Evolutionary conservation across 1,140 invertebrate species (phyloP), one percentile per base, ranked within the genome.

Genomic region (Drosophila rhopaloa): DNA sequence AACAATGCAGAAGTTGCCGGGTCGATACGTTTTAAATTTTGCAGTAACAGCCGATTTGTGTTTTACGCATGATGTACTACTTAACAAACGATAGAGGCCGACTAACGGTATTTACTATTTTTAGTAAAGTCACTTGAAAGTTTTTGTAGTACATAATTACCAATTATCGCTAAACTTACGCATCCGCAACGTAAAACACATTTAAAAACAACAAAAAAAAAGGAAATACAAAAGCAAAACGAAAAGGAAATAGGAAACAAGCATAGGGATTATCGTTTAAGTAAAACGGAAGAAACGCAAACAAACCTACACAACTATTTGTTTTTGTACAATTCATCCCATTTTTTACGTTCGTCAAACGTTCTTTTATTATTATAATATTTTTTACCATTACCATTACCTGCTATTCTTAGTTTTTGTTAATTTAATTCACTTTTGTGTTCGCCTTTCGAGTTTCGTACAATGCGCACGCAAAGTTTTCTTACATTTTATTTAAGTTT

Each of bases 391-490:
- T 67, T 75, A 74, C 61, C 68, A 74, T 67, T 81, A 81, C 79
- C 80, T 82, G 80, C 80, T 82, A 85, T 65, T 85, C 50, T 65
- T 82, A 86, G 67, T 88, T 73, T 86, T 86, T 86, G 83, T 86
- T 86, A 83, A 86, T 83, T 88, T 86, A 83, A 86, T 89, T 81
- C 65, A 71, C 67, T 76, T 88, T 81, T 86, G 82, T 86, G 81
- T 74, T 77, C 72, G 68, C 57, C 63, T 16, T 14, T 79, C 67
- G 72, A 81, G 79, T 82, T 85, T 68, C 68, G 68, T 84, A 47
- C 62, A 57, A 66, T 56, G 73, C 81, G 71, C 79, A 67, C 83
- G 81, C 81, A 51, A 43, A 32, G 57, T 61, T 62, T 67, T 47
- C 32, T 57, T 66, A n/a, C 44, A 40, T 47, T 80, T 16, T 53